These are phyloP conservation scores for Tapera naevia DNA, from an alignment of 2,797 vertebrate genomes.

Conservation along the genomic window DNA sequence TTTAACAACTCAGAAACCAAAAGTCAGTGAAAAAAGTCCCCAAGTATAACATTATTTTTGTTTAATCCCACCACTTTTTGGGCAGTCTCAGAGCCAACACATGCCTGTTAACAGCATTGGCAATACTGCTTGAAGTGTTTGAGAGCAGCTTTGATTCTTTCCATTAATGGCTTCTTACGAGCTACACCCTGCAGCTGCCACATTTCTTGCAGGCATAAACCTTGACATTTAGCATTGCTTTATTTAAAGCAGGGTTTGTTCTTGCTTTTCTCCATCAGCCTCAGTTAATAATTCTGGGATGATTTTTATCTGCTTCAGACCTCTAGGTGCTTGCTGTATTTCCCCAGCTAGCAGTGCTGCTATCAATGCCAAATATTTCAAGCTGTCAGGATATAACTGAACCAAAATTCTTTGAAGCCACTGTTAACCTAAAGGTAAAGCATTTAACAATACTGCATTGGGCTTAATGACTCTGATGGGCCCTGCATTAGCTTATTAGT, in stretches of 20 bases:
- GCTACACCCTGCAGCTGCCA: constrained; percentile 15
- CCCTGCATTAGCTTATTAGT: background rate
- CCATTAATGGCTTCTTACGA: constrained; percentile 1
- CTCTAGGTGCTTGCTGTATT: background rate
- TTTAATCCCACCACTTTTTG: background rate
- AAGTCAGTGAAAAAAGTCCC: background rate
- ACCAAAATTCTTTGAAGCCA: background rate
- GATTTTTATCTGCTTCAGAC: constrained; percentile 26
- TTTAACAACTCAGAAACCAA: background rate
- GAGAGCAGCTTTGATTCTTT: constrained; percentile 31
- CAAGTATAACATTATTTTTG: background rate
- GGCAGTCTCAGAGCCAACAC: background rate
- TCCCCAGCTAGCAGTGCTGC: background rate
- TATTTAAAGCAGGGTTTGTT: background rate
- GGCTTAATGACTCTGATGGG: background rate
- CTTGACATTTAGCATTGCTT: background rate
- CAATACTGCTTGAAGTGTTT: background rate
- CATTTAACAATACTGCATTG: background rate
- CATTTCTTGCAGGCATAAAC: constrained; percentile 2
- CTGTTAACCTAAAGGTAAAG: constrained; percentile 31
- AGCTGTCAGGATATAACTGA: constrained; percentile 23
- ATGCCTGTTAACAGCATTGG: background rate
- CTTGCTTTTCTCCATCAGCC: background rate
- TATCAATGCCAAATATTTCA: constrained; percentile 35
- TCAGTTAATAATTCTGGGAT: background rate